Conservation (phyloP, 2,888 invertebrate genomes). For the Petrolisthes cinctipes region DNA sequence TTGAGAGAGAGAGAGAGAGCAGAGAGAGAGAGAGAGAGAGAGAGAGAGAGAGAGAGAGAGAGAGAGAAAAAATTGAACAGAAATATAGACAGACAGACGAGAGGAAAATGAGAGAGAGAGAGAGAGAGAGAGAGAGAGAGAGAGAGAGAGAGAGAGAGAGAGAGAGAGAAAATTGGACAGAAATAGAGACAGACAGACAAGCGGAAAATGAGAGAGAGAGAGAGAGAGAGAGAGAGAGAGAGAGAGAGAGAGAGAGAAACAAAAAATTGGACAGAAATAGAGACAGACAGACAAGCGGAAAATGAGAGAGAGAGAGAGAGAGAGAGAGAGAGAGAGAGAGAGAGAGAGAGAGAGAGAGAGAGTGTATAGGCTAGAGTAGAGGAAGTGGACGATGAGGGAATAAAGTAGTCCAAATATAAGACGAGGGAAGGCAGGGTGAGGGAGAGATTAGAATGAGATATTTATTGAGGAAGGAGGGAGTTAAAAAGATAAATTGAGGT, state of each 20-base stretch:
- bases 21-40: background rate
- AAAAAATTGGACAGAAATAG: background rate
- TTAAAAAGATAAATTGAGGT: background rate
- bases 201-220: background rate
- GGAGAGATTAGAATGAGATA: no score
- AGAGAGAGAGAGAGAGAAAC: constrained; percentile 19
- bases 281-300: background rate
- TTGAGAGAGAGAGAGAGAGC: background rate
- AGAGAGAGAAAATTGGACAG: background rate
- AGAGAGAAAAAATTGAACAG: background rate
- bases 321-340: constrained; percentile 8
- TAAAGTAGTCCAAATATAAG: no score
- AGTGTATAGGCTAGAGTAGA: background rate
- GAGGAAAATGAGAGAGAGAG: constrained; percentile 17
- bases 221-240: background rate
- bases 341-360: constrained; percentile 25
- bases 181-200: background rate
- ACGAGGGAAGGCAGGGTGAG: no score
- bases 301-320: constrained; percentile 26
- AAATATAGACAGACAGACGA: background rate
- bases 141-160: constrained; percentile 2
- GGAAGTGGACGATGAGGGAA: background rate
- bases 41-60: background rate
- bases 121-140: background rate
- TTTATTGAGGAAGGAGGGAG: background rate